Conservation (phyloP, 2,888 invertebrate genomes). For the Thereva unica region DNA sequence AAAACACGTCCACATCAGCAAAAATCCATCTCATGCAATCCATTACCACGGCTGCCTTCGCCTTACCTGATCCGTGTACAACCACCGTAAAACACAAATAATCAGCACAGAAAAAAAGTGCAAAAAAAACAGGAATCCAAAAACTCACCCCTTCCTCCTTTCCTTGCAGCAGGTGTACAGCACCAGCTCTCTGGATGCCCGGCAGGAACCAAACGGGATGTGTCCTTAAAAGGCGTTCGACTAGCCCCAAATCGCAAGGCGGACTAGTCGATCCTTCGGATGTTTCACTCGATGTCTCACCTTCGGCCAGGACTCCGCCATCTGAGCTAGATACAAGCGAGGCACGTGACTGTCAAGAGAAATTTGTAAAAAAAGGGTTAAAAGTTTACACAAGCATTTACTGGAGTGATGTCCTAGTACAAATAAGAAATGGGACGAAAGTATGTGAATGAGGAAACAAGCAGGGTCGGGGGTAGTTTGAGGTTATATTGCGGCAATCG, state of each 20-base stretch:
- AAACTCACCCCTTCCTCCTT: conserved; percentile 85
- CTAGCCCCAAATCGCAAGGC: conserved; percentile 81
- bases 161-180: conserved; percentile 90
- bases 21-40: too few species aligned
- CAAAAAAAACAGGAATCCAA: neutral
- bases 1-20: too few species aligned
- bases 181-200: conserved; percentile 89
- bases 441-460: neutral
- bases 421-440: neutral
- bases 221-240: conserved; percentile 86
- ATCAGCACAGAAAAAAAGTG: neutral
- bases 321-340: conserved; percentile 60
- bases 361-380: conserved; percentile 12
- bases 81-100: neutral
- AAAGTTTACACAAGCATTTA: neutral
- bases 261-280: conserved; percentile 64
- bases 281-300: conserved; percentile 67
- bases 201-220: conserved; percentile 97
- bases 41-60: too few species aligned
- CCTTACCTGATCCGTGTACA: too few species aligned
- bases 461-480: neutral
- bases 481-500: conserved; percentile 24
- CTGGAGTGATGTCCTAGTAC: neutral
- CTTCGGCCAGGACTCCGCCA: conserved; percentile 62
- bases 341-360: conserved; percentile 54